Conservation (phyloP, 1,140 invertebrate genomes). For the Halesus radiatus region DNA sequence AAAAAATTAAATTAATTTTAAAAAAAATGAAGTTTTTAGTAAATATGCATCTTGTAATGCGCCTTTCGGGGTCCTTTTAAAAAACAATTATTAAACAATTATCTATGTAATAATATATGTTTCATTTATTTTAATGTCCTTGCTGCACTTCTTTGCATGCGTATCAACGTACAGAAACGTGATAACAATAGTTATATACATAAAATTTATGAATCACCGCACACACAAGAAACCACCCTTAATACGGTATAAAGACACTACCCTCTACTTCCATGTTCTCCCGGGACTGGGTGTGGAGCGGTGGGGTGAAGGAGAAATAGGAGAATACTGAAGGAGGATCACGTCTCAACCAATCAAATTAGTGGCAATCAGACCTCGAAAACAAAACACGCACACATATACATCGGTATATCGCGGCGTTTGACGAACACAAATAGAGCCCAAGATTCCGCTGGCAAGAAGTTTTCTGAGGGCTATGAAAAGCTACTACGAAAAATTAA, state of each 20-base stretch:
- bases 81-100: too few species aligned
- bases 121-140: too few species aligned
- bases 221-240: constrained; percentile 9
- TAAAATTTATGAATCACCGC: constrained; percentile 1
- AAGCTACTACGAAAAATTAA: too few species aligned
- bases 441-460: not conserved
- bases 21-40: too few species aligned
- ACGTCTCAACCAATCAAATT: constrained; percentile 58
- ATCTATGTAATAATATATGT: too few species aligned
- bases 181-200: not conserved
- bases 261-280: not conserved
- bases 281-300: not conserved
- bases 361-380: constrained; percentile 56
- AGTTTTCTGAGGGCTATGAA: not conserved
- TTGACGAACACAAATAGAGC: constrained; percentile 31
- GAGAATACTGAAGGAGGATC: constrained; percentile 47
- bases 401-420: not conserved
- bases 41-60: too few species aligned
- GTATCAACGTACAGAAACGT: too few species aligned
- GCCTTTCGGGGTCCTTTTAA: too few species aligned
- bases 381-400: constrained; percentile 53
- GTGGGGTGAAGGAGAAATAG: not conserved
- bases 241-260: too few species aligned
- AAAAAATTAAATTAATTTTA: too few species aligned
- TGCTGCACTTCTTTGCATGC: too few species aligned